These are phyloP conservation scores for Masticophis lateralis DNA, from an alignment of 2,797 vertebrate genomes.

Conservation along the genomic window DNA sequence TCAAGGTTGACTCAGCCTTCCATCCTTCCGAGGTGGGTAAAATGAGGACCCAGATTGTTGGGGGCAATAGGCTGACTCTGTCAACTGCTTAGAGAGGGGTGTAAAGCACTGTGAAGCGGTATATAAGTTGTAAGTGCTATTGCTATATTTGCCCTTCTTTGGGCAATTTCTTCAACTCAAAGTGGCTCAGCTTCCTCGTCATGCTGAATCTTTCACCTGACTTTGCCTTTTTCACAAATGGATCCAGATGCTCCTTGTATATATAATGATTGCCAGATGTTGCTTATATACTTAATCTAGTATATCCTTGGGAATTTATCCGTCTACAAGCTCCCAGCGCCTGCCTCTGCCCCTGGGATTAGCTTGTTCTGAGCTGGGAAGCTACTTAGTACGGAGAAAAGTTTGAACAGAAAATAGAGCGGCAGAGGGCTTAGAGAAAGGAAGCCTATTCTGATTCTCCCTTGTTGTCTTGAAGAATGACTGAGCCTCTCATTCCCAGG, in stretches of 20 bases:
- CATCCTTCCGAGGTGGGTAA: not conserved
- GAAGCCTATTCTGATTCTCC: not conserved
- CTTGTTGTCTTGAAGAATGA: not conserved
- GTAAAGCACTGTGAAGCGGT: not conserved
- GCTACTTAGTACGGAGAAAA: not conserved
- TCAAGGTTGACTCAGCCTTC: not conserved
- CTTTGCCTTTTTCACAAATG: not conserved
- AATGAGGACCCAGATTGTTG: not conserved
- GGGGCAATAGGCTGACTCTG: not conserved
- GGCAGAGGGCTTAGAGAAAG: not conserved
- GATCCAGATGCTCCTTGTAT: not conserved
- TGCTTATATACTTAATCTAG: conserved; percentile 9
- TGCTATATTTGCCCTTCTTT: not conserved
- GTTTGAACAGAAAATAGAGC: not conserved
- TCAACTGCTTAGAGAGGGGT: not conserved
- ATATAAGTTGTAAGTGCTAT: not conserved
- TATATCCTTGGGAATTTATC: conserved; percentile 34
- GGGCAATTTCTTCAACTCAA: not conserved
- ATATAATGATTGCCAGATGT: conserved; percentile 27
- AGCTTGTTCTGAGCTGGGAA: conserved; percentile 26
- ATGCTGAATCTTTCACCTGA: not conserved
- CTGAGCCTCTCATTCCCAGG: conserved; percentile 58
- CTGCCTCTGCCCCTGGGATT: conserved; percentile 21
- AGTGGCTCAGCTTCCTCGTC: not conserved
- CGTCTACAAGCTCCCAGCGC: conserved; percentile 7